These are phyloP conservation scores for Danio albolineatus DNA, from an alignment of 2,797 vertebrate species.

Conservation along the genomic window DNA sequence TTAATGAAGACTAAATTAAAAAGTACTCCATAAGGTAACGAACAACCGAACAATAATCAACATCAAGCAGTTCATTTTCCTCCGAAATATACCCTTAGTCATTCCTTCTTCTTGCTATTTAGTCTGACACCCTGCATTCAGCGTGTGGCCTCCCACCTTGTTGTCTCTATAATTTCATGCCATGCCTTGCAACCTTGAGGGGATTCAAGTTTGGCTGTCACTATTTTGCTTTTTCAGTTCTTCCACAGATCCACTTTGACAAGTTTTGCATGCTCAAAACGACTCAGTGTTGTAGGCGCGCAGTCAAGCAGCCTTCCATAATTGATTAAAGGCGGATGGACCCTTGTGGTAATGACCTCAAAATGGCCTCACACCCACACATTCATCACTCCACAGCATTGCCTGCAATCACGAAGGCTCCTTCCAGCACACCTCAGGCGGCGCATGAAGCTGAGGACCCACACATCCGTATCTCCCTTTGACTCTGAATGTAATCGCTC, in stretches of 20 bases:
- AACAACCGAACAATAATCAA: neutral
- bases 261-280: constrained; percentile 31
- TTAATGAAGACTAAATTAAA: neutral
- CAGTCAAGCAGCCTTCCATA: constrained; percentile 37
- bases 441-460: constrained; percentile 17
- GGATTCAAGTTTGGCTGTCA: constrained; percentile 2
- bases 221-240: constrained; percentile 7
- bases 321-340: constrained; percentile 53
- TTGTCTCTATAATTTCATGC: constrained; percentile 40
- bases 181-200: constrained; percentile 26
- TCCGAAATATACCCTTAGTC: neutral
- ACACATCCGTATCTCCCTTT: constrained; percentile 52
- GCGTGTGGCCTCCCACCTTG: constrained; percentile 6
- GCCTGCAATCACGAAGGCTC: constrained; percentile 43
- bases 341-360: constrained; percentile 45
- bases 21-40: neutral
- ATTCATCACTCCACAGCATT: constrained; percentile 30
- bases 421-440: constrained; percentile 44
- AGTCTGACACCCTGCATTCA: constrained; percentile 1
- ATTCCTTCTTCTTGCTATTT: neutral
- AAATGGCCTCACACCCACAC: constrained; percentile 50
- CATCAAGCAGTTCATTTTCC: neutral
- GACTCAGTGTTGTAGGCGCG: constrained; percentile 29
- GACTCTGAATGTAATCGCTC: constrained; percentile 48
- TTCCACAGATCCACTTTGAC: constrained; percentile 23